Conservation (phyloP, 2,888 invertebrate genomes). For the Stegana nigrithorax region DNA sequence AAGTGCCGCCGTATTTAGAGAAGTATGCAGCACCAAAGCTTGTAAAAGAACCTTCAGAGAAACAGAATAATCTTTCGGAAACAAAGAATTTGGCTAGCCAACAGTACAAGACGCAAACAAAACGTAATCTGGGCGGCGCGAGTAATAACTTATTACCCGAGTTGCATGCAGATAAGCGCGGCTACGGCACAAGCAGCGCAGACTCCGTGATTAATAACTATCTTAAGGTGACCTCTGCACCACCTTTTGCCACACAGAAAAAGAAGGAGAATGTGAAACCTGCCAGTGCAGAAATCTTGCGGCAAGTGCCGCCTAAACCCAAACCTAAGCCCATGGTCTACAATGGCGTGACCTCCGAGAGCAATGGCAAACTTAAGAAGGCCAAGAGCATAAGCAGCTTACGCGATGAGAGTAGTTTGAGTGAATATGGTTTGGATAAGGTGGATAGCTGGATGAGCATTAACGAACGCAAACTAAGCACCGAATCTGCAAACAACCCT, state of each 20-base stretch:
- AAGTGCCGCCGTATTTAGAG: constrained; percentile 53
- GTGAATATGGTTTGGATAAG: constrained; percentile 68
- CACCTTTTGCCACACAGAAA: constrained; percentile 52
- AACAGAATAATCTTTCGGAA: constrained; percentile 64
- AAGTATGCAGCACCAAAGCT: constrained; percentile 46
- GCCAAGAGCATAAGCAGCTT: constrained; percentile 53
- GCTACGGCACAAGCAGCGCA: constrained; percentile 36
- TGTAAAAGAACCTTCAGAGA: constrained; percentile 29
- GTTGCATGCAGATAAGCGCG: constrained; percentile 41
- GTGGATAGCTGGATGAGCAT: constrained; percentile 69
- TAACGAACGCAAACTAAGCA: constrained; percentile 51
- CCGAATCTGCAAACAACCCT: constrained; percentile 18
- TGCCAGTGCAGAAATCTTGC: constrained; percentile 33
- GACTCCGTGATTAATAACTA: constrained; percentile 67
- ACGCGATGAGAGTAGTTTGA: constrained; percentile 64
- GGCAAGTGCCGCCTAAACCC: not conserved
- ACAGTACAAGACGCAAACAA: constrained; percentile 25
- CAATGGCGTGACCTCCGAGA: not conserved
- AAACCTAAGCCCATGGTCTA: constrained; percentile 33
- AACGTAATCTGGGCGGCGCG: constrained; percentile 41
- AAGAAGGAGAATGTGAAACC: constrained; percentile 63
- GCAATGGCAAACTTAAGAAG: constrained; percentile 45
- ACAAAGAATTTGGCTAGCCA: constrained; percentile 37
- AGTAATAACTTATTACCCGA: constrained; percentile 51
- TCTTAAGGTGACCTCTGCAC: constrained; percentile 56